Percentiles rank a stretch among this genome's conserved stretches.
These are phyloP conservation scores for Lordiphosa mommai DNA, from an alignment of 1,140 invertebrate genomes.

Conservation along the genomic window DNA sequence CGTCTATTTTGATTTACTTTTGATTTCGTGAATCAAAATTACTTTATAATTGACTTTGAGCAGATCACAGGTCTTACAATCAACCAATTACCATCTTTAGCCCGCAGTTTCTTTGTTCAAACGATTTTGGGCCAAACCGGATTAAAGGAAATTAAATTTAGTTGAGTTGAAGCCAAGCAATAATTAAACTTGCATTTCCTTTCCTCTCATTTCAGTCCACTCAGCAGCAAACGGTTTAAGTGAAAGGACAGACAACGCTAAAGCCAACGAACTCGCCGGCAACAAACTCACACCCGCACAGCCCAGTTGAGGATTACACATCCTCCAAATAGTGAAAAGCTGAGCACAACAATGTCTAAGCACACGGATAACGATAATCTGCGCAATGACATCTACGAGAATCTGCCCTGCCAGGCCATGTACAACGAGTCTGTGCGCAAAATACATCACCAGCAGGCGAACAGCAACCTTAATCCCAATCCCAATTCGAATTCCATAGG, in stretches of 20 bases:
- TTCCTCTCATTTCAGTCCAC: slow-evolving; percentile 33
- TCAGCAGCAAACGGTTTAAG: slow-evolving; percentile 15
- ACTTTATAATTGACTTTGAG: slow-evolving; percentile 10
- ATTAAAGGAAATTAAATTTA: neutral
- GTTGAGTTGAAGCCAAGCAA: slow-evolving; percentile 1
- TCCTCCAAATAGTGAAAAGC: slow-evolving; percentile 19
- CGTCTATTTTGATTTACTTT: too few relatives aligned
- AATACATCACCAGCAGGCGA: slow-evolving; percentile 59
- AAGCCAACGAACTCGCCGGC: slow-evolving; percentile 33
- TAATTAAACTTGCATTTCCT: slow-evolving; percentile 6
- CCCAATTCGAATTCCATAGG: slow-evolving; percentile 58
- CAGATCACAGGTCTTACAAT: slow-evolving; percentile 22
- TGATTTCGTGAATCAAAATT: too few relatives aligned
- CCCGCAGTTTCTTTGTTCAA: too few relatives aligned
- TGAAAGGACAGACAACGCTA: slow-evolving; percentile 26
- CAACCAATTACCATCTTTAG: too few relatives aligned
- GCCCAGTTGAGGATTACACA: slow-evolving; percentile 39
- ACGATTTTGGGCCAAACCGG: neutral
- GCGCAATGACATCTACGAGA: slow-evolving; percentile 79
- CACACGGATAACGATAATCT: slow-evolving; percentile 78
- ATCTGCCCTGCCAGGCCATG: slow-evolving; percentile 79
- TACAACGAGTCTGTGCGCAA: slow-evolving; percentile 78
- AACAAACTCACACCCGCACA: slow-evolving; percentile 13
- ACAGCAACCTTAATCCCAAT: slow-evolving; percentile 45
- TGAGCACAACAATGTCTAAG: slow-evolving; percentile 65